A percentile compares a stretch with the other conserved stretches of the same genome.
These are phyloP conservation scores for Sicus ferrugineus DNA, from an alignment of 2,888 invertebrate species.

Conservation along the genomic window DNA sequence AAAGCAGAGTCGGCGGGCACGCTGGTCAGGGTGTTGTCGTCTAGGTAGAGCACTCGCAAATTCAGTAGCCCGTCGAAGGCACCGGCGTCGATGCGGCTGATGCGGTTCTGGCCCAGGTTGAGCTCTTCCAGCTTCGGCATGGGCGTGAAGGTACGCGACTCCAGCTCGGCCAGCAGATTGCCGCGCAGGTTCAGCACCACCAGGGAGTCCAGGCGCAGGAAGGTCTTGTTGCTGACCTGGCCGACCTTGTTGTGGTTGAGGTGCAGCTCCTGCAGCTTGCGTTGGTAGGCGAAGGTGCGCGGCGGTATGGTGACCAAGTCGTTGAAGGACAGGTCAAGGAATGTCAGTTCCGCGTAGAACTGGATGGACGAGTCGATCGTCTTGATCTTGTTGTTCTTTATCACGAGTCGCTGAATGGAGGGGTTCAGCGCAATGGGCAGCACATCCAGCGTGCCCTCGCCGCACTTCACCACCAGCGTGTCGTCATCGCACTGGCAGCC, in stretches of 20 bases:
- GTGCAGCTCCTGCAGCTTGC: conserved; percentile 82
- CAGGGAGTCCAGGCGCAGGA: conserved; percentile 78
- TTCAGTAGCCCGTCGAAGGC: conserved; percentile 80
- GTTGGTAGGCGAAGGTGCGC: conserved; percentile 81
- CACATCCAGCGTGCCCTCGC: conserved; percentile 85
- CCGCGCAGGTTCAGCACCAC: conserved; percentile 83
- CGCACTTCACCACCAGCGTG: conserved; percentile 84
- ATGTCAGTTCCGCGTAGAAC: conserved; percentile 86
- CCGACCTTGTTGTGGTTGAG: conserved; percentile 87
- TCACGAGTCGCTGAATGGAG: conserved; percentile 83
- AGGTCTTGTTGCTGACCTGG: conserved; percentile 79
- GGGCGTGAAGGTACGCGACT: conserved; percentile 76
- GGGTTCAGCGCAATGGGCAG: conserved; percentile 92
- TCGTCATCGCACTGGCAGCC: conserved; percentile 91
- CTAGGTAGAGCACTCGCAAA: conserved; percentile 81
- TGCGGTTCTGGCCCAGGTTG: conserved; percentile 85
- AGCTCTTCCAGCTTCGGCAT: conserved; percentile 82
- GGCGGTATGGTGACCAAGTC: conserved; percentile 83
- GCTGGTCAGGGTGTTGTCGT: conserved; percentile 81
- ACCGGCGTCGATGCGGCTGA: conserved; percentile 78
- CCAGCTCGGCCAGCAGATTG: conserved; percentile 82
- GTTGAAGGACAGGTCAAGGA: conserved; percentile 84
- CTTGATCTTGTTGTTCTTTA: conserved; percentile 86
- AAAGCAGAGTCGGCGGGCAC: conserved; percentile 78
- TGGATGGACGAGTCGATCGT: conserved; percentile 89